These are phyloP conservation scores for Melanotaenia boesemani DNA, from an alignment of 2,797 vertebrate species.

Conservation along the genomic window DNA sequence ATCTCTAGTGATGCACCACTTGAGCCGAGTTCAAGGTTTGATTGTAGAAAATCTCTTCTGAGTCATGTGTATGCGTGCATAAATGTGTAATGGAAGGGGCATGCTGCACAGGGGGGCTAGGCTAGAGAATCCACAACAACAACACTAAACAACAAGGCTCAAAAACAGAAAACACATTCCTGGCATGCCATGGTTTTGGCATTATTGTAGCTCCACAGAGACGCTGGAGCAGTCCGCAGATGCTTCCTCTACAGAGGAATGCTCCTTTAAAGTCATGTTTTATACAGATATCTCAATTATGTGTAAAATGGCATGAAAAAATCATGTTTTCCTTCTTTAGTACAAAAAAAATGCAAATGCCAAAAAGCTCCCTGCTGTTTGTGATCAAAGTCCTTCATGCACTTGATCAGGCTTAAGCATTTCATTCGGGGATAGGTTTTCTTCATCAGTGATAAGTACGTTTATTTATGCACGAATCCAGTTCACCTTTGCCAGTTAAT, in stretches of 20 bases:
- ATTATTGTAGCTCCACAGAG: constrained; percentile 38
- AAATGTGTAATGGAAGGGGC: constrained; percentile 29
- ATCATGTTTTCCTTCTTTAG: neutral
- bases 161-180: constrained; percentile 51
- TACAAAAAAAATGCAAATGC: neutral
- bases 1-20: constrained; percentile 49
- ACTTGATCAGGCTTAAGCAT: constrained; percentile 30
- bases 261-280: constrained; percentile 9
- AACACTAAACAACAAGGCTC: constrained; percentile 44
- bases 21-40: constrained; percentile 34
- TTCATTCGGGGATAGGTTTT: constrained; percentile 23
- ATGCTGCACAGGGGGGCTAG: neutral
- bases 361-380: constrained; percentile 32
- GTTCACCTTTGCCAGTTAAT: constrained; percentile 54
- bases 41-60: constrained; percentile 53
- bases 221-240: constrained; percentile 5
- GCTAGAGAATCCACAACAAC: constrained; percentile 51
- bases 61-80: neutral
- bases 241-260: constrained; percentile 25
- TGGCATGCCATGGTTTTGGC: constrained; percentile 23
- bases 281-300: constrained; percentile 9
- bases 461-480: constrained; percentile 52
- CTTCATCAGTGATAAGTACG: constrained; percentile 32
- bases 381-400: constrained; percentile 42
- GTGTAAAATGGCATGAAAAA: constrained; percentile 10